Evolutionary conservation across 2,797 vertebrate genomes (phyloP), one percentile per base, ranked within the genome.

Genomic region (Manis crassicaudata): DNA sequence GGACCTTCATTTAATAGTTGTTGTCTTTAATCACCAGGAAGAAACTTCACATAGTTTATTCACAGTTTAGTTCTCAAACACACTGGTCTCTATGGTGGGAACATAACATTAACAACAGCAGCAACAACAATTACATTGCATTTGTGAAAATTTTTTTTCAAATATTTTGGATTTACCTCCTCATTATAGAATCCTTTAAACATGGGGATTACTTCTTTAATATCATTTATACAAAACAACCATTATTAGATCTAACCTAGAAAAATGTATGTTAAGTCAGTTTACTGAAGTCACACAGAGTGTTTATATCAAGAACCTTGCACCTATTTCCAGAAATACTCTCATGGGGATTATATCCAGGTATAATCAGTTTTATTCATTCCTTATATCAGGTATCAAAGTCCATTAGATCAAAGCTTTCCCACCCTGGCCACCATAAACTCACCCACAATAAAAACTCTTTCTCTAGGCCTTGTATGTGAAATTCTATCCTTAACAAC

Each of bases 1-100:
- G 52, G 46, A 37, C 50, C 37, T 87, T 85, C 18, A 60, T 29
- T 73, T 81, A 63, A 75, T 81, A 76, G 8, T 29, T 77, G 54
- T 80, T 60, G 21, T 43, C 35, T 88, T 92, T 88, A 82, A 62
- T 43, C 32, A 60, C 16, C 35, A 86, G 68, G 27, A 90, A 79
- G 50, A 95, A 88, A 96, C 56, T 89, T 83, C 72, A 68, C 7
- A 63, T 25, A 92, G 16, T 43, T 80, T 46, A 86, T 58, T 46
- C 76, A 83, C 4, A 27, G n/a, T 92, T 96, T 85, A 37, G 82
- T 83, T 92, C 88, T 72, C 60, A 96, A 65, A 43, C 70, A 11
- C 16, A 73, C 63, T n/a, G 2, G 43, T 79, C 16, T 95, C 40
- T 76, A 35, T 32, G 7, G 16, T 56, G 37, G 13, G 58, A 50